A percentile compares a stretch with the other conserved stretches of the same genome.
Evolutionary conservation across 2,113 vertebrate genomes (phyloP).

Genomic region (Stictonetta naevosa): DNA sequence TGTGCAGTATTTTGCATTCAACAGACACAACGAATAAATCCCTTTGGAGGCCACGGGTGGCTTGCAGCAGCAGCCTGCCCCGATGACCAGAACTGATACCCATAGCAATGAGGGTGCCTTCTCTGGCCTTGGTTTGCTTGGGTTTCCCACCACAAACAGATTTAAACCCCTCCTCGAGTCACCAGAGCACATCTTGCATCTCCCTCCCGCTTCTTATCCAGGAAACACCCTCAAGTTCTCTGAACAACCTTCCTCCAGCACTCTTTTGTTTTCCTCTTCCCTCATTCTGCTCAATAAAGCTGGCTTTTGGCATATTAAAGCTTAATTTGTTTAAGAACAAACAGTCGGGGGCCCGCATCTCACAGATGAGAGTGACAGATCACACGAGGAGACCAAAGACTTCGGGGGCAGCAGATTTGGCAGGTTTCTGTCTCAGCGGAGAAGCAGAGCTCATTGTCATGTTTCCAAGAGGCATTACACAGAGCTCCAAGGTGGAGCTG

Average conservation of each 20-base stretch:
- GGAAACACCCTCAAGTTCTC: neutral
- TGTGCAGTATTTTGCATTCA: neutral
- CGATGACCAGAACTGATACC: neutral
- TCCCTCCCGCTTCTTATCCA: neutral
- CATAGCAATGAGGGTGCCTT: neutral
- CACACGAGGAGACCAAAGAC: conserved; percentile 56
- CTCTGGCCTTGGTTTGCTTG: neutral
- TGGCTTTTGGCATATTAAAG: conserved; percentile 77
- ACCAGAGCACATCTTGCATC: neutral
- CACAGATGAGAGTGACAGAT: conserved; percentile 67
- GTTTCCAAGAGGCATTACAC: conserved; percentile 82
- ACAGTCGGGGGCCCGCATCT: conserved; percentile 71
- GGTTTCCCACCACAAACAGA: neutral
- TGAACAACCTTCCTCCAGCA: neutral
- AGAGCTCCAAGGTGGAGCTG: conserved; percentile 86
- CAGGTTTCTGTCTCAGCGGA: conserved; percentile 79
- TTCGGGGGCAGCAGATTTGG: conserved; percentile 77
- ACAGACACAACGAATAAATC: neutral
- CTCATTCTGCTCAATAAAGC: conserved; percentile 54
- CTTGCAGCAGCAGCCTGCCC: neutral
- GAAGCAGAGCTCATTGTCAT: conserved; percentile 79
- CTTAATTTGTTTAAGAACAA: conserved; percentile 81
- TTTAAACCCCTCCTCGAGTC: neutral
- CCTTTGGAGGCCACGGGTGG: neutral
- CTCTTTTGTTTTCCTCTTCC: conserved; percentile 60